These are phyloP conservation scores for Artemisiospiza belli DNA, from an alignment of 2,113 vertebrate species.

Conservation along the genomic window DNA sequence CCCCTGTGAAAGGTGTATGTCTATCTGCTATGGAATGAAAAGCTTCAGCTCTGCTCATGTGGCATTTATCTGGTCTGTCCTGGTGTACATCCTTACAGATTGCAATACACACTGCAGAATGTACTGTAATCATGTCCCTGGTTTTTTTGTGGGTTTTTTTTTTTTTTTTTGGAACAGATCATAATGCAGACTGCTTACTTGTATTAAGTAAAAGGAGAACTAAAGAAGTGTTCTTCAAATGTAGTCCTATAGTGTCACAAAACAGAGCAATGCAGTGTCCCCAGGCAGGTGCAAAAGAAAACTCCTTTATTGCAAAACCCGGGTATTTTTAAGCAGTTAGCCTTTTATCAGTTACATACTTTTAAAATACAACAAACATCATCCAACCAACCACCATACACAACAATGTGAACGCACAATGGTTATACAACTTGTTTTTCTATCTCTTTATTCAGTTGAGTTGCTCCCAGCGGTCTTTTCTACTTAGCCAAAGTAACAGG, in stretches of 20 bases:
- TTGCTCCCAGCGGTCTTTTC: not conserved
- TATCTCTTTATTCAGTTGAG: not conserved
- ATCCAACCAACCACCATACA: not conserved
- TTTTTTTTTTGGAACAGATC: not conserved
- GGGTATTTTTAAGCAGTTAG: not conserved
- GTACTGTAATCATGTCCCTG: not conserved
- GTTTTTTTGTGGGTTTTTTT: not conserved
- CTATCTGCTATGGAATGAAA: not conserved
- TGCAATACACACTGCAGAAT: not conserved
- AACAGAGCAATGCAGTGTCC: rapidly evolving
- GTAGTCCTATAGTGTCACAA: not conserved
- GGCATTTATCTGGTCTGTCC: not conserved
- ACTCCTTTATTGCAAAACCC: not conserved
- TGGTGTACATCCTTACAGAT: not conserved
- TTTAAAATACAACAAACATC: not conserved
- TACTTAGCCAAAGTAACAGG: not conserved
- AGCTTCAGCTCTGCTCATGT: not conserved
- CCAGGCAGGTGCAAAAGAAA: not conserved
- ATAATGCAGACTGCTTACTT: not conserved
- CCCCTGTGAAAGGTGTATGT: not conserved
- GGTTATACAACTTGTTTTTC: not conserved
- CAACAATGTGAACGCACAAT: rapidly evolving
- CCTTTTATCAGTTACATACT: not conserved
- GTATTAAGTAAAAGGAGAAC: not conserved
- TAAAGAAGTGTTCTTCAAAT: not conserved